Evolutionary conservation across 2,113 vertebrate genomes (phyloP).

Genomic region (Lycaon pictus): DNA sequence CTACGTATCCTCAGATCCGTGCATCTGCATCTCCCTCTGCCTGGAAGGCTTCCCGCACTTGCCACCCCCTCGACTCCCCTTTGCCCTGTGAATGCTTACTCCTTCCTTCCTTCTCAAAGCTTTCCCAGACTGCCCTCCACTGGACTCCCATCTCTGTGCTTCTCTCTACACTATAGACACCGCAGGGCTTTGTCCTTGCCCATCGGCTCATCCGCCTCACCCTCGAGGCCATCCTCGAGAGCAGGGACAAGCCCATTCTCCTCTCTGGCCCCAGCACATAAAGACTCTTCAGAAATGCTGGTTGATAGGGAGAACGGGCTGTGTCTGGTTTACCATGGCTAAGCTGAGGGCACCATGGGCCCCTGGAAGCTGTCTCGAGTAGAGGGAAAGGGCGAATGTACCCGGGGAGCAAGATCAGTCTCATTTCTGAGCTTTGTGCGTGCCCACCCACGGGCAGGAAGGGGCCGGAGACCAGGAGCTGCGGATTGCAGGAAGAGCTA

Average conservation of each 20-base stretch:
- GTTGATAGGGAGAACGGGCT: not conserved
- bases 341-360: not conserved
- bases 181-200: too few species aligned
- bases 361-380: not conserved
- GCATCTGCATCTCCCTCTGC: not conserved
- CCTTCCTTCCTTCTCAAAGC: not conserved
- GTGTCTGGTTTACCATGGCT: not conserved
- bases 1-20: not conserved
- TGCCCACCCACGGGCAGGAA: not conserved
- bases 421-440: not conserved
- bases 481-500: not conserved
- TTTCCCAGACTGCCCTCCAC: not conserved
- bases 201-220: not conserved
- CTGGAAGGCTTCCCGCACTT: not conserved
- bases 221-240: not conserved
- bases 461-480: not conserved
- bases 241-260: not conserved
- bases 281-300: not conserved
- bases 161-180: accelerated
- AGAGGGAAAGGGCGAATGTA: not conserved
- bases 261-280: not conserved
- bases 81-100: not conserved
- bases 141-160: not conserved
- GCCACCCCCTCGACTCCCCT: not conserved
- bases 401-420: not conserved